These are phyloP conservation scores for Apis cerana DNA, from an alignment of 1,140 invertebrate genomes.

Conservation along the genomic window DNA sequence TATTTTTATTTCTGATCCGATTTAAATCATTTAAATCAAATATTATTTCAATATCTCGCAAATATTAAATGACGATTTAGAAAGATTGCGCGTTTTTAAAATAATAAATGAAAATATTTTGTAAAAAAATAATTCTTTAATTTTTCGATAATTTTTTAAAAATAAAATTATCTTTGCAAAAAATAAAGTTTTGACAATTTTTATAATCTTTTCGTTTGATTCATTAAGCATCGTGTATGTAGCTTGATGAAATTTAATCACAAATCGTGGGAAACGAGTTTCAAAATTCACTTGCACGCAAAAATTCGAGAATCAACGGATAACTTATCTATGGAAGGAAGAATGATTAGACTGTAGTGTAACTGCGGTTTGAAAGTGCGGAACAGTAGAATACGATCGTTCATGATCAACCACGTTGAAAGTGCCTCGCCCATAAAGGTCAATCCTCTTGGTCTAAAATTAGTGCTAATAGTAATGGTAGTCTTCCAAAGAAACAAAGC, in stretches of 20 bases:
- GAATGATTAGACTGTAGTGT: not conserved
- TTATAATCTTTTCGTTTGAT: not conserved
- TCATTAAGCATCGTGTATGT: too few species aligned
- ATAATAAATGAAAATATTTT: too few species aligned
- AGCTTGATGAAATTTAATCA: not conserved
- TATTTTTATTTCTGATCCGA: too few species aligned
- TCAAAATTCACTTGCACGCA: not conserved
- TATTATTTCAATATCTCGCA: too few species aligned
- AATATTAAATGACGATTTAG: too few species aligned
- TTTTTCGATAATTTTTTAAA: too few species aligned
- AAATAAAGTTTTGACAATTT: not conserved
- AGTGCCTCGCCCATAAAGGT: constrained; percentile 23
- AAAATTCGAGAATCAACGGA: not conserved
- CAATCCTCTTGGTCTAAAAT: constrained; percentile 12
- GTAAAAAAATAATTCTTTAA: too few species aligned
- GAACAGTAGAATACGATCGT: constrained; percentile 19
- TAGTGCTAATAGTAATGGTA: not conserved
- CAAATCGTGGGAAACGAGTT: not conserved
- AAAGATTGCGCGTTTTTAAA: too few species aligned
- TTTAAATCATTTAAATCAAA: too few species aligned
- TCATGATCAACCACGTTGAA: constrained; percentile 8
- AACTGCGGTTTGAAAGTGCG: not conserved
- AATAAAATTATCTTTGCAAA: too few species aligned
- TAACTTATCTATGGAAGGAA: not conserved
- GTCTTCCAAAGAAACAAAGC: not conserved